A percentile compares a stretch with the other conserved stretches of the same genome.
These are phyloP conservation scores for Accipiter virgatus DNA, from an alignment of 2,113 vertebrate genomes.

Conservation along the genomic window DNA sequence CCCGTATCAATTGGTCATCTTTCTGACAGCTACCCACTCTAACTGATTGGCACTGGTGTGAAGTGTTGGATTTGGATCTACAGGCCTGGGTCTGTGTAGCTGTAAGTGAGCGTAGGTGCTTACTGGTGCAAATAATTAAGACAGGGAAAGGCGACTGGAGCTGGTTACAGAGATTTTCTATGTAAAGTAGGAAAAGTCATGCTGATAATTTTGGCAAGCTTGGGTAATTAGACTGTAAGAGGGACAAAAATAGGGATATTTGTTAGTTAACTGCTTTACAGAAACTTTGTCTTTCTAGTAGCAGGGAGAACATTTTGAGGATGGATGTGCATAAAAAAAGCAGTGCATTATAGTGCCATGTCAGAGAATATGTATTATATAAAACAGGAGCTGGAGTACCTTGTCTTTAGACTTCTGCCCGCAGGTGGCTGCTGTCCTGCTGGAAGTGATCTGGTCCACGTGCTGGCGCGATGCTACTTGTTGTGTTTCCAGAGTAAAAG, in stretches of 20 bases:
- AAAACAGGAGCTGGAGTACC: neutral
- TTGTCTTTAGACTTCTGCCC: neutral
- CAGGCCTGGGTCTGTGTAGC: neutral
- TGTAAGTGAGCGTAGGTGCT: neutral
- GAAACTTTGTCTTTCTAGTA: neutral
- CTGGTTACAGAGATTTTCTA: neutral
- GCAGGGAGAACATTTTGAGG: neutral
- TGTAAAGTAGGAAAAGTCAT: neutral
- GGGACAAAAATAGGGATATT: neutral
- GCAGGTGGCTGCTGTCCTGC: neutral
- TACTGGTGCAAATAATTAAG: neutral
- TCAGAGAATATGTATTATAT: neutral
- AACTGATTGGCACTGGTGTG: accelerated
- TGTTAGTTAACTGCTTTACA: neutral
- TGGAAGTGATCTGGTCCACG: no score
- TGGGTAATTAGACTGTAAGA: neutral
- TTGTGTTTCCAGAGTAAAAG: neutral
- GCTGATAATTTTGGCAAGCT: neutral
- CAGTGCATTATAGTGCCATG: neutral
- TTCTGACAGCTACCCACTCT: neutral
- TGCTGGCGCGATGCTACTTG: neutral
- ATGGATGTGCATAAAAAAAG: neutral
- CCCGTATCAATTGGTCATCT: neutral
- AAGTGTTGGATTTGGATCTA: neutral
- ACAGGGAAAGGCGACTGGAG: neutral